phyloP scores from a whole-genome alignment of 2,113 vertebrate species.

The Myodes glareolus region DNA sequence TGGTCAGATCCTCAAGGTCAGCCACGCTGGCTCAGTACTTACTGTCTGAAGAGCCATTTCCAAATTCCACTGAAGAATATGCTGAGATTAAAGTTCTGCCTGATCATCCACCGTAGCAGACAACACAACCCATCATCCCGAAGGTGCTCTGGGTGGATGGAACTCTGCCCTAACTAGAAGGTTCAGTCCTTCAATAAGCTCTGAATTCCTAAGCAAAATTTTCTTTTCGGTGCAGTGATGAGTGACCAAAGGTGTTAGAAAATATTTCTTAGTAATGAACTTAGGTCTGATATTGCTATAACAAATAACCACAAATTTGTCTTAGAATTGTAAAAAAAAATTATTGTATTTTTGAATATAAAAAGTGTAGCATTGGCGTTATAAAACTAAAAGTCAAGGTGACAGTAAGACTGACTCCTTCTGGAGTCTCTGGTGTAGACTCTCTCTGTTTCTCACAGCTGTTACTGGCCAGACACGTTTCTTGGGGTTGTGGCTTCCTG shows the following conservation, averaged over 20 bases:
- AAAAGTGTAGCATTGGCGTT: background rate
- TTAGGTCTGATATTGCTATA: background rate
- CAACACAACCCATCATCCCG: background rate
- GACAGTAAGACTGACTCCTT: background rate
- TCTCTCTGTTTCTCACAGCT: background rate
- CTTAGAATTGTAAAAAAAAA: conserved; percentile 6
- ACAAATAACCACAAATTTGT: background rate
- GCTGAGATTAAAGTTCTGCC: background rate
- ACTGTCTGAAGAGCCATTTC: background rate
- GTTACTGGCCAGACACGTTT: background rate
- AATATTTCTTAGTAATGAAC: background rate
- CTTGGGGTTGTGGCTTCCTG: background rate
- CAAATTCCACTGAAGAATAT: background rate
- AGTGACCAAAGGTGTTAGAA: background rate
- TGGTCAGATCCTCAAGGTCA: background rate
- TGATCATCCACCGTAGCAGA: background rate
- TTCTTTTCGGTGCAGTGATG: background rate
- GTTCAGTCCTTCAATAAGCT: background rate
- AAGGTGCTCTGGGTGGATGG: background rate
- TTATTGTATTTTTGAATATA: background rate
- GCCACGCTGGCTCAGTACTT: background rate
- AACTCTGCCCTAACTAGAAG: background rate
- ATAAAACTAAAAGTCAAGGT: background rate
- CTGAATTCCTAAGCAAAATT: background rate
- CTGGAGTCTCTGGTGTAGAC: background rate